Conservation (phyloP, 2,888 invertebrate species). For the Lamproptera curius region DNA sequence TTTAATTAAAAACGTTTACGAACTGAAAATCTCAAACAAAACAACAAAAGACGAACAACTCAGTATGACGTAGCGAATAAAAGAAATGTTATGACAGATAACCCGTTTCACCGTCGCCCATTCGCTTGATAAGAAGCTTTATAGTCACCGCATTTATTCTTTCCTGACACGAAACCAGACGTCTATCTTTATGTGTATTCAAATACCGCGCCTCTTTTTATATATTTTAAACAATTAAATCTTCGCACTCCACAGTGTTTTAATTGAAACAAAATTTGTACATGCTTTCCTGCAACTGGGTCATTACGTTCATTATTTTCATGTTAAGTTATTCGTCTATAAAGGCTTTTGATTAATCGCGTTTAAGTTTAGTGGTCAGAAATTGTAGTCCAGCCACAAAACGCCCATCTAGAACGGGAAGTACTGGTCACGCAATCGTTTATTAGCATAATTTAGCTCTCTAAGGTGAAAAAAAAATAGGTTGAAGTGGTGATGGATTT, state of each 20-base stretch:
- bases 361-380: slow-evolving; percentile 4
- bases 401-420: slow-evolving; percentile 10
- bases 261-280: not conserved
- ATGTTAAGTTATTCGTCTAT: slow-evolving; percentile 4
- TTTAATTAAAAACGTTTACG: slow-evolving; percentile 15
- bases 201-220: slow-evolving; percentile 26
- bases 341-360: slow-evolving; percentile 6
- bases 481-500: no score
- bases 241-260: not conserved
- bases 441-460: slow-evolving; percentile 2
- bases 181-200: slow-evolving; percentile 44
- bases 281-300: not conserved
- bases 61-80: slow-evolving; percentile 32
- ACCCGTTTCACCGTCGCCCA: slow-evolving; percentile 44
- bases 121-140: slow-evolving; percentile 59
- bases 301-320: slow-evolving; percentile 3
- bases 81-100: slow-evolving; percentile 49
- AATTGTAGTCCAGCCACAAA: slow-evolving; percentile 7
- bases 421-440: slow-evolving; percentile 13
- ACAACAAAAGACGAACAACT: slow-evolving; percentile 25
- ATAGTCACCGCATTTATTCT: slow-evolving; percentile 59
- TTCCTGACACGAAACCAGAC: slow-evolving; percentile 56
- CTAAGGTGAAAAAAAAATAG: not conserved
- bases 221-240: not conserved
- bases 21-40: slow-evolving; percentile 15